Base-by-base conservation (phyloP, 2,888 invertebrate species). In the Plagodis pulveraria region DNA sequence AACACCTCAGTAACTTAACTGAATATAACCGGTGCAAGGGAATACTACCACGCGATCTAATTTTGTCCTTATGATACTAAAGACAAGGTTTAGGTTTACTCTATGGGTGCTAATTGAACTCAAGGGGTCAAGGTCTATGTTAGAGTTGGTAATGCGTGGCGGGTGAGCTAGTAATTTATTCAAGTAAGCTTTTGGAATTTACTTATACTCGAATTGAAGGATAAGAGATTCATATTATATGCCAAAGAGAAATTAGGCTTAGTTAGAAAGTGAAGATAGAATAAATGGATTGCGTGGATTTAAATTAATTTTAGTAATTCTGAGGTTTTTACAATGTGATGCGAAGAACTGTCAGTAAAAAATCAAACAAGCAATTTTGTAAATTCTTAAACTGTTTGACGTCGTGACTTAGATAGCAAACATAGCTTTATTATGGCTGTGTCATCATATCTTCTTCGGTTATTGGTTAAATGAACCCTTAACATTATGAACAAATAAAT, bases 101-200 rank as follows among this genome's bases (percentile, higher is more conserved):
- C 41, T 41, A 55, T 44, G 46, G 36, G 38, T 32, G 35, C 56
- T 51, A 58, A 62, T 65, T 54, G 51, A 54, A 53, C 46, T 50
- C n/a, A 50, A 48, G 7, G 51, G 59, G 56, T 59, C 65, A 59
- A 62, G 56, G 58, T 41, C 48, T 48, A 36, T 42, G 50, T 55
- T 49, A 56, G 36, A 47, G 55, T 53, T 45, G 58, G 53, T 53
- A 51, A 60, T 62, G 47, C 40, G 51, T 46, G 43, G 47, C 49
- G 52, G 58, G 40, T 12, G 43, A 11, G 48, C 41, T 36, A 34
- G 41, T 58, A 58, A 53, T 58, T 58, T 58, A 64, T 61, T 58
- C 56, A 58, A 50, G 56, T 38, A 33, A 22, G 43, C 32, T n/a
- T 33, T 48, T 44, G 6, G 47, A 55, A 43, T 52, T 50, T 38